Base-by-base conservation (phyloP, 2,888 invertebrate species). In the Brachypalpus laphriformis region DNA sequence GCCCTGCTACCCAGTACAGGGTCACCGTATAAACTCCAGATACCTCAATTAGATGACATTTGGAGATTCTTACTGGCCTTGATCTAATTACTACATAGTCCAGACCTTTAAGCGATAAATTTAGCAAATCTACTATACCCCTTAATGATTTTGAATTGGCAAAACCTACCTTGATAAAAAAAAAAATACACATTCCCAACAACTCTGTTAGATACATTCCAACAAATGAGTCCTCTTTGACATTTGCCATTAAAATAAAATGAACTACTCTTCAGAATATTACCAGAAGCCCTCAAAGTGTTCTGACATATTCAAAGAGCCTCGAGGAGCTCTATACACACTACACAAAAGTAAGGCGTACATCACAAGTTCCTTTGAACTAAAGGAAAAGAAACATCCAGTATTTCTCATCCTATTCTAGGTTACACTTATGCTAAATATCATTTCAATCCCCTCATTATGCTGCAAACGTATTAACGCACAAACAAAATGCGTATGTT, bases 401-500 rank as follows among this genome's bases (percentile, higher is more conserved):
- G 1, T 40, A 22, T 9, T 51, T 40, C 51, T n/a, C 49, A 51
- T 16, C 51, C 51, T 25, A 9, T 34, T 34, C 9, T 9, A 51
- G 18, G 14, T 25, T 61, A 59, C 25, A 49, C 37, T 71, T 22
- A 22, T 34, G 34, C 31, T 47, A 59, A 57, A 42, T 28, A 56
- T 16, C 31, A 47, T 25, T 51, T 54, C 28, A 63, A 61, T 49
- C 63, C 54, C 56, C 34, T 37, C 47, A 31, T 45, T 20, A 22
- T 11, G 25, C 37, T 59, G 61, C 14, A 47, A 56, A 34, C 34
- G 56, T 47, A 65, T 75, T 25, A 56, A 34, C 47, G 54, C n/a
- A 56, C 42, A 49, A 37, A 37, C 28, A 20, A 37, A 66, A 25
- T 66, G 65, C 65, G 75, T 75, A 74, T 49, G n/a, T 61, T 47